Conservation (phyloP, 2,113 vertebrate species). For the Aythya baeri region DNA sequence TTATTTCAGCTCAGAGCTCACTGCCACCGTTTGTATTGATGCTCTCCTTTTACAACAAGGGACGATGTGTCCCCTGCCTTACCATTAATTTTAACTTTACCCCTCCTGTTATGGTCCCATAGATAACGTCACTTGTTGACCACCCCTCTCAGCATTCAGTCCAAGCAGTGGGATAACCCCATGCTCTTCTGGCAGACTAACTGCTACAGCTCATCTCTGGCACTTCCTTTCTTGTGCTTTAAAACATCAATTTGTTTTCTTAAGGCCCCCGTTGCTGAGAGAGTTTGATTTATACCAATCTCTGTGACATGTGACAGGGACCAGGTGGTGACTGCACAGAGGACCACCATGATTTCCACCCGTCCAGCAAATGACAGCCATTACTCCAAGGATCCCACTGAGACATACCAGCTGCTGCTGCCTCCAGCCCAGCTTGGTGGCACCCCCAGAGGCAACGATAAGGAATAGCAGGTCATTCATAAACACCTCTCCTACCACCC, state of each 20-base stretch:
- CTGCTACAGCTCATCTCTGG: neutral
- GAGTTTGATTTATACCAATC: conserved; percentile 31
- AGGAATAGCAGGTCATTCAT: neutral
- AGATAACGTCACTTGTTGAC: neutral
- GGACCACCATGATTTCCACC: neutral
- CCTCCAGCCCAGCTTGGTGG: conserved; percentile 31
- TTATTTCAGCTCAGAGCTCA: neutral
- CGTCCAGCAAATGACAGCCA: neutral
- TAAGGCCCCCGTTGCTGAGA: neutral
- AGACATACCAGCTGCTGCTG: neutral
- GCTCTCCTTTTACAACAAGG: neutral
- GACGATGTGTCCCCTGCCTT: neutral
- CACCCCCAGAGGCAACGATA: neutral
- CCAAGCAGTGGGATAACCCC: accelerated
- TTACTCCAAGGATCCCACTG: neutral
- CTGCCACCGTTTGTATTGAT: neutral
- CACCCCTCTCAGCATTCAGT: neutral
- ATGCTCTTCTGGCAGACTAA: neutral
- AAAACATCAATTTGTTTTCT: neutral
- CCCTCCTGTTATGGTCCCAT: neutral
- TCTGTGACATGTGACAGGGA: neutral
- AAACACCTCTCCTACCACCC: neutral
- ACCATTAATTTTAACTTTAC: neutral
- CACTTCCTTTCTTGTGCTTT: neutral
- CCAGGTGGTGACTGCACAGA: conserved; percentile 47